Conservation (phyloP, 23 tunicate genomes). For the Botrylloides violaceus region DNA sequence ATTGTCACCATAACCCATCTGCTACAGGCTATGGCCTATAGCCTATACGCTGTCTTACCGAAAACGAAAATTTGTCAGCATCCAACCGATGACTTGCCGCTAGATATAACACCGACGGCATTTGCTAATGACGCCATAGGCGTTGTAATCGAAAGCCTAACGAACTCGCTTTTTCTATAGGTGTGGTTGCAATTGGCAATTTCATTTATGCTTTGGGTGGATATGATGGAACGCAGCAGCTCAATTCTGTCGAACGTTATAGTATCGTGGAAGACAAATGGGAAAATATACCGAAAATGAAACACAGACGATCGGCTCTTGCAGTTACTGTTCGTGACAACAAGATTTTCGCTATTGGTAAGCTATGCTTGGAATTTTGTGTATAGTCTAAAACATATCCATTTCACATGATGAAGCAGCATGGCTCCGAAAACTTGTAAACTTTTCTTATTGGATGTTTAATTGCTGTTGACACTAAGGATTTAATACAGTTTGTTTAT, state of each 20-base stretch:
- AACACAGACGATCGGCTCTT: constrained; percentile 76
- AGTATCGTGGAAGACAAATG: constrained; percentile 66
- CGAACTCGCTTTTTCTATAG: constrained; percentile 30
- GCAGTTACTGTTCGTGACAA: constrained; percentile 60
- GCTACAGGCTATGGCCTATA: too few species aligned
- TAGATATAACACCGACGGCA: too few species aligned
- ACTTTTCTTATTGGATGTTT: background rate
- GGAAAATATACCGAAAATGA: constrained; percentile 71
- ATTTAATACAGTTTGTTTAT: background rate
- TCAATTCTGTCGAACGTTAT: constrained; percentile 80
- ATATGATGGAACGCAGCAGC: constrained; percentile 78
- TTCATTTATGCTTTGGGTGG: constrained; percentile 79
- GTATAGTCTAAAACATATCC: background rate
- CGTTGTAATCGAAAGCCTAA: too few species aligned
- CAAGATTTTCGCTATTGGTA: constrained; percentile 77
- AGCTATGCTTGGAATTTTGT: constrained; percentile 16
- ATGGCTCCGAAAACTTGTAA: background rate
- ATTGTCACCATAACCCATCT: too few species aligned
- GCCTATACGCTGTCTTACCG: too few species aligned
- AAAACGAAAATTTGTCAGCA: too few species aligned
- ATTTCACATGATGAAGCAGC: background rate
- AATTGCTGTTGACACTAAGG: background rate
- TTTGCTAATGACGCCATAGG: too few species aligned
- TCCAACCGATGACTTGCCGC: too few species aligned
- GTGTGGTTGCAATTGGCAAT: constrained; percentile 78